Base-by-base conservation (phyloP, 2,888 invertebrate species). In the Ennomos quercinarius region DNA sequence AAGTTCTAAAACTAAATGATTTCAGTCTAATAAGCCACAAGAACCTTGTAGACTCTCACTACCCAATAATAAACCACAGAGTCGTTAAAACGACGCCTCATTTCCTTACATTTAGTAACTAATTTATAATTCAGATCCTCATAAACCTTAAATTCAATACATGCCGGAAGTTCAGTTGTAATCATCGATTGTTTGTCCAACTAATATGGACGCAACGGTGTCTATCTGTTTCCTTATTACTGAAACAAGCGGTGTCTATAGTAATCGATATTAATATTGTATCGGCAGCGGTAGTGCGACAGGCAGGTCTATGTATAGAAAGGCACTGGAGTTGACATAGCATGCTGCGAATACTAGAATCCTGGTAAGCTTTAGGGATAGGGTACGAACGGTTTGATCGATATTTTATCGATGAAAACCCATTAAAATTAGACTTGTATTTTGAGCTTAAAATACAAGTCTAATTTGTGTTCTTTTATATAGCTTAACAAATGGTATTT, bases 291-390 rank as follows among this genome's bases (percentile, higher is more conserved):
- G 36, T 51, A 60, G 56, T 41, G 61, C 52, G 59, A 61, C 60
- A 57, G 38, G 54, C 47, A 61, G 50, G 51, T 42, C 66, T 66
- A 66, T 65, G 63, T 68, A 63, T 66, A 66, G 66, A 64, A 58
- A 58, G 12, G 47, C 44, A 38, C 42, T 39, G 42, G 53, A 58
- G 57, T 61, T 56, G 62, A 59, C 64, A 58, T 38, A 40, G 38
- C 65, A 57, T 68, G 57, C 60, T 58, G 51, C 56, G 50, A 51
- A 63, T 59, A 62, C 60, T 64, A 47, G 48, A 46, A 45, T 63
- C 56, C 62, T 62, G 72, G 54, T 55, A 42, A 47, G 35, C 0
- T 39, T 10, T 64, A 66, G 67, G 44, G 63, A 62, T 49, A 60
- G 2, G 54, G 36, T 12, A 9, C 13, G 27, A 10, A n/a, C 1